phyloP scores from a whole-genome alignment of 2,797 vertebrate genomes.

The Melanotaenia parkinsoni region DNA sequence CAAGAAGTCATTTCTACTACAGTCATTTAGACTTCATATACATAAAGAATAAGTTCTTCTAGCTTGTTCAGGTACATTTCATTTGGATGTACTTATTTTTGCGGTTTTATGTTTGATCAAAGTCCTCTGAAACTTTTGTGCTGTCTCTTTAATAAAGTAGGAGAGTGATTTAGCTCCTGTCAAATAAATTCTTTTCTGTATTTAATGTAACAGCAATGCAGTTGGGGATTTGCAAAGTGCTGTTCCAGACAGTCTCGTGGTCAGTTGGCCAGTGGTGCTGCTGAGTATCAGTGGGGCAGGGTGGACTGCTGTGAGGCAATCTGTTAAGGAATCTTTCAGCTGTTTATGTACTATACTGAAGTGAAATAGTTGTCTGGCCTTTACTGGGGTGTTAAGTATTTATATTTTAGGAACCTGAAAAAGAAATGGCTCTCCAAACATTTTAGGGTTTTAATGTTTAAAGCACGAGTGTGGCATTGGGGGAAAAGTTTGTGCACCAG shows the following conservation, averaged over 20 bases:
- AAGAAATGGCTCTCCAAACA: neutral
- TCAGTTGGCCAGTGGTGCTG: constrained; percentile 25
- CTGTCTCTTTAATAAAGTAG: neutral
- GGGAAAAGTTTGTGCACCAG: constrained; percentile 16
- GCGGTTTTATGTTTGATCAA: neutral
- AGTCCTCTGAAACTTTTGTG: neutral
- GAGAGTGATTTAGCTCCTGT: neutral
- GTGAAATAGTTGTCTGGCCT: constrained; percentile 8
- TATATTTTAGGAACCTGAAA: neutral
- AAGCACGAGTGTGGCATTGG: constrained; percentile 18
- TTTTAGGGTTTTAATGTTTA: neutral
- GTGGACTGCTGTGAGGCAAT: constrained; percentile 45
- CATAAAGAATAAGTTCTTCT: no score
- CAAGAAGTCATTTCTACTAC: neutral
- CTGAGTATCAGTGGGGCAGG: constrained; percentile 56
- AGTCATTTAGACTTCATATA: neutral
- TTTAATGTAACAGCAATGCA: neutral
- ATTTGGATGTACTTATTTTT: neutral
- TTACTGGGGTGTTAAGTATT: neutral
- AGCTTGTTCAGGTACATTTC: neutral
- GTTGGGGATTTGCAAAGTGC: constrained; percentile 20
- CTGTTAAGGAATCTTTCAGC: constrained; percentile 30
- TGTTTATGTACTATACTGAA: constrained; percentile 11
- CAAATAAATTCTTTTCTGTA: neutral
- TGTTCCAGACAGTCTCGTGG: constrained; percentile 55